Conservation (phyloP, 2,888 invertebrate genomes). For the Hemaris fuciformis region DNA sequence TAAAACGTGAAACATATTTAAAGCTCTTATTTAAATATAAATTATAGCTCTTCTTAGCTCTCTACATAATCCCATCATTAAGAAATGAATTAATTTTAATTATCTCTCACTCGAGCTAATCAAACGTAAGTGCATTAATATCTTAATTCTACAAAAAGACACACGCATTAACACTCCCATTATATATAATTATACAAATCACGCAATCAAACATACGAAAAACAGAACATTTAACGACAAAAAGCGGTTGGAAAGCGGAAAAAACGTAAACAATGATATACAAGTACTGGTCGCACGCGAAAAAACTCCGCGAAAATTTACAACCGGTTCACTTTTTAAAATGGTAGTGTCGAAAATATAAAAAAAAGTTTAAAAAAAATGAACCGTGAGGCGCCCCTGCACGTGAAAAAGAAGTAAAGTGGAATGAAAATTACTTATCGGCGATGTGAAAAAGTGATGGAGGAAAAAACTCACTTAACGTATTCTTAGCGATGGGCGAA, state of each 20-base stretch:
- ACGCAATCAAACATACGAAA: not conserved
- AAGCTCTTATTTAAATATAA: no score
- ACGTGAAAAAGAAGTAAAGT: constrained; percentile 25
- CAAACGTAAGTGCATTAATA: not conserved
- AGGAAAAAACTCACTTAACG: constrained; percentile 28
- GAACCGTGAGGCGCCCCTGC: constrained; percentile 27
- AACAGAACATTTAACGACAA: not conserved
- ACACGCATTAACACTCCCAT: not conserved
- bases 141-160: not conserved
- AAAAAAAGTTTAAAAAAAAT: constrained; percentile 14
- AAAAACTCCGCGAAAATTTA: not conserved
- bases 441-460: constrained; percentile 27
- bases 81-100: no score
- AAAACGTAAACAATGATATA: not conserved
- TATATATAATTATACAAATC: not conserved
- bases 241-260: not conserved
- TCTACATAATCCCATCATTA: no score
- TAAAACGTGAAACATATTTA: no score
- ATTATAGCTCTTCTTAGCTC: no score
- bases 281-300: not conserved
- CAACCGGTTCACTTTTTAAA: not conserved
- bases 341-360: constrained; percentile 7
- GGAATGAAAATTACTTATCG: constrained; percentile 28
- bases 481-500: constrained; percentile 27
- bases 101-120: no score